Conservation (phyloP, 2,797 vertebrate genomes). For the Cryptoprocta ferox region DNA sequence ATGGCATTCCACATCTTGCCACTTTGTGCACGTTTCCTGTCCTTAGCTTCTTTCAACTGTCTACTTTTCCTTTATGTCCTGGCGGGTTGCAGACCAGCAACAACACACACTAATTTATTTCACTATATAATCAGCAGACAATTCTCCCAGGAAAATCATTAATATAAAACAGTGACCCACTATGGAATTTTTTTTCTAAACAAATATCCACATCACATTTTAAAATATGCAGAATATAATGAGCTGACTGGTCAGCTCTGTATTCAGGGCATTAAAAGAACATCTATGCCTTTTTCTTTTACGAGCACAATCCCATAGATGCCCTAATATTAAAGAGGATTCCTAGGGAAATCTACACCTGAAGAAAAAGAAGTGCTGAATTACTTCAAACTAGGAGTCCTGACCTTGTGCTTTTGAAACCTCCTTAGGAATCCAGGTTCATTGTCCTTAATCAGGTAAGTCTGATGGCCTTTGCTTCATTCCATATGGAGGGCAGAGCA, state of each 20-base stretch:
- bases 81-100: neutral
- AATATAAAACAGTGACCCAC: neutral
- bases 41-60: neutral
- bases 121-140: neutral
- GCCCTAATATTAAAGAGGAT: constrained; percentile 49
- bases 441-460: neutral
- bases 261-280: neutral
- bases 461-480: constrained; percentile 49
- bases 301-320: neutral
- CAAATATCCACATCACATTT: neutral
- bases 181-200: neutral
- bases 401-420: constrained; percentile 69
- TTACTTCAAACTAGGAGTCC: constrained; percentile 62
- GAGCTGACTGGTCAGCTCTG: constrained; percentile 30
- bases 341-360: neutral
- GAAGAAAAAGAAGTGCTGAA: neutral
- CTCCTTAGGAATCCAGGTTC: neutral
- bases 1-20: neutral
- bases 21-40: neutral
- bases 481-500: constrained; percentile 19
- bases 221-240: neutral
- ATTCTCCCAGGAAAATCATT: constrained; percentile 2
- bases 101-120: neutral
- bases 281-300: constrained; percentile 35
- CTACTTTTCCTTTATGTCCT: neutral